phyloP scores from a whole-genome alignment of 2,113 vertebrate species.

The Sisor rabdophorus region DNA sequence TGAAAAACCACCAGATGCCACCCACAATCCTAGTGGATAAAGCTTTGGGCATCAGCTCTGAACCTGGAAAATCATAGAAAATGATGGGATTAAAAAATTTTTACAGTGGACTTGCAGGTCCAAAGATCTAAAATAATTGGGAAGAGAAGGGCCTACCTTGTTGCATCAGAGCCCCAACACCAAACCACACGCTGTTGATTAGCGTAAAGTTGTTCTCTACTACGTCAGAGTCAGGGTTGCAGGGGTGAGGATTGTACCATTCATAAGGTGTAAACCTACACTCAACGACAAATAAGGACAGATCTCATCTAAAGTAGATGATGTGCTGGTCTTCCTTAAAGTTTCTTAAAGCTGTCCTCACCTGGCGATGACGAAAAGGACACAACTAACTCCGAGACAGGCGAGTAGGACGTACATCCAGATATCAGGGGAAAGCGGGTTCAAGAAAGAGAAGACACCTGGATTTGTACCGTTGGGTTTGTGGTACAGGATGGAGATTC shows the following conservation, averaged over 20 bases:
- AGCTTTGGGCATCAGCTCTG: constrained; percentile 97
- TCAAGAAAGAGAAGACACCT: constrained; percentile 94
- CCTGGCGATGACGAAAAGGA: constrained; percentile 98
- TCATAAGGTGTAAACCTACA: constrained; percentile 97
- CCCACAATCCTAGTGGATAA: constrained; percentile 97
- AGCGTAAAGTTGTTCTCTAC: constrained; percentile 99
- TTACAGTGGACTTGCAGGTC: neutral
- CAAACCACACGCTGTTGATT: constrained; percentile 99
- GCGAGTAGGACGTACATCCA: constrained; percentile 98
- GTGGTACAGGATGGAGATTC: constrained; percentile 95
- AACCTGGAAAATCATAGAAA: constrained; percentile 64
- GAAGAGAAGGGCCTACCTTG: constrained; percentile 79
- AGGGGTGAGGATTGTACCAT: constrained; percentile 98
- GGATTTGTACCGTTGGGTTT: constrained; percentile 97
- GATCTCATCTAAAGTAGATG: neutral
- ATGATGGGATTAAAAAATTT: neutral
- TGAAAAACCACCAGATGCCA: constrained; percentile 99
- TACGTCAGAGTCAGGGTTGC: constrained; percentile 96
- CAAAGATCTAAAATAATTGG: neutral
- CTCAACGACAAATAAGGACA: neutral
- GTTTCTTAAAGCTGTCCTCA: constrained; percentile 58
- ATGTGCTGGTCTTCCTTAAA: neutral
- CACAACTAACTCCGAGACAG: constrained; percentile 95
- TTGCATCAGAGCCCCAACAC: constrained; percentile 99
- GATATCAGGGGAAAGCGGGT: constrained; percentile 94